Conservation (phyloP, 2,888 invertebrate species). For the Steinernema scapterisci region DNA sequence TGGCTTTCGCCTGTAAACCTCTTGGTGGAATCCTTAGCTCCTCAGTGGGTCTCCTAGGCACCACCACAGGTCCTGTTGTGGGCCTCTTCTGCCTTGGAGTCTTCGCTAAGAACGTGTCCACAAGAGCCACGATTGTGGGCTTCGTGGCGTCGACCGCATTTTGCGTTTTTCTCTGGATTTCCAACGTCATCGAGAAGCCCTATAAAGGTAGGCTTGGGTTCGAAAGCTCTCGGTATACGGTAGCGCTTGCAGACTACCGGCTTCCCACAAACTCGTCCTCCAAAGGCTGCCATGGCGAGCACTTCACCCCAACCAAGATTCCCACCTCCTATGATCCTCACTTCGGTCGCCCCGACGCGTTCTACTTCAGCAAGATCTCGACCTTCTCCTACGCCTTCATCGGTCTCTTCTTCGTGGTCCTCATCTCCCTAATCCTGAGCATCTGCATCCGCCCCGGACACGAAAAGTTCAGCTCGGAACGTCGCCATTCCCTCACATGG, state of each 20-base stretch:
- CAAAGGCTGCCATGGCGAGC: not conserved
- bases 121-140: not conserved
- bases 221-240: too few species aligned
- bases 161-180: not conserved
- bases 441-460: not conserved
- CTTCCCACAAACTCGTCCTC: not conserved
- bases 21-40: not conserved
- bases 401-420: not conserved
- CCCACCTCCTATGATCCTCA: not conserved
- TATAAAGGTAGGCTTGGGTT: not conserved
- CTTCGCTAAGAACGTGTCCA: not conserved
- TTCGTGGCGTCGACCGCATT: not conserved
- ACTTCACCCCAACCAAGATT: not conserved
- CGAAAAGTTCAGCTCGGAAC: not conserved
- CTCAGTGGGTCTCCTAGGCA: not conserved
- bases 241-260: too few species aligned
- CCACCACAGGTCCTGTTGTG: not conserved
- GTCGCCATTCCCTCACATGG: not conserved
- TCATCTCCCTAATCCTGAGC: not conserved
- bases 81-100: not conserved
- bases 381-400: not conserved
- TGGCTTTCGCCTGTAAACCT: not conserved
- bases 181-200: not conserved
- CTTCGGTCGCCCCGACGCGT: not conserved
- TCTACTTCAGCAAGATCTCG: conserved; percentile 17